Evolutionary conservation across 2,888 invertebrate species (phyloP).

Genomic region (Platycnemis pennipes): DNA sequence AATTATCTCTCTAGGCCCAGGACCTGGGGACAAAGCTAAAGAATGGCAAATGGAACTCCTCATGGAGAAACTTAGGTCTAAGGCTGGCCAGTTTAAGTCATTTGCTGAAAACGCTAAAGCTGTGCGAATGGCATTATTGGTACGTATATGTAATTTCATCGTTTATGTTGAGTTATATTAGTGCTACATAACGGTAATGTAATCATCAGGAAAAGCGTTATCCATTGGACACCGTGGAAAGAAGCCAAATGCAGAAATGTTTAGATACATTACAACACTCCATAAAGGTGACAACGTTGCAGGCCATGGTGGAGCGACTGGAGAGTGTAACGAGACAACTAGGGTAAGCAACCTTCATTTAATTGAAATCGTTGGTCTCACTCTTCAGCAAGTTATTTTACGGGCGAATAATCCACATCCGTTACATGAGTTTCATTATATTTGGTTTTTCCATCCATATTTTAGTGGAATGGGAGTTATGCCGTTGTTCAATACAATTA

Average conservation of each 20-base stretch:
- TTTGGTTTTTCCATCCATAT: too few species aligned
- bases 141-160: slow-evolving; percentile 77
- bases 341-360: slow-evolving; percentile 81
- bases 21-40: slow-evolving; percentile 82
- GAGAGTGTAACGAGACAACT: slow-evolving; percentile 95
- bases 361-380: neutral
- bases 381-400: neutral
- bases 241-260: slow-evolving; percentile 92
- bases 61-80: slow-evolving; percentile 95
- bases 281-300: slow-evolving; percentile 94
- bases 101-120: slow-evolving; percentile 93
- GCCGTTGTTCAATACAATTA: too few species aligned
- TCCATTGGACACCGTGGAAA: slow-evolving; percentile 91
- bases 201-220: slow-evolving; percentile 90
- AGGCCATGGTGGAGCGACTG: slow-evolving; percentile 94
- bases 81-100: slow-evolving; percentile 89
- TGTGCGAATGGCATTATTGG: slow-evolving; percentile 91
- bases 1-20: slow-evolving; percentile 42
- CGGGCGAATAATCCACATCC: neutral
- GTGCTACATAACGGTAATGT: slow-evolving; percentile 68
- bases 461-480: too few species aligned
- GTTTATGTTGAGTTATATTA: neutral
- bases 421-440: too few species aligned
- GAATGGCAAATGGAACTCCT: slow-evolving; percentile 92
- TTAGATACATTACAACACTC: slow-evolving; percentile 95